These are phyloP conservation scores for Saimiri boliviensis DNA, from an alignment of 2,113 vertebrate species.

Conservation along the genomic window DNA sequence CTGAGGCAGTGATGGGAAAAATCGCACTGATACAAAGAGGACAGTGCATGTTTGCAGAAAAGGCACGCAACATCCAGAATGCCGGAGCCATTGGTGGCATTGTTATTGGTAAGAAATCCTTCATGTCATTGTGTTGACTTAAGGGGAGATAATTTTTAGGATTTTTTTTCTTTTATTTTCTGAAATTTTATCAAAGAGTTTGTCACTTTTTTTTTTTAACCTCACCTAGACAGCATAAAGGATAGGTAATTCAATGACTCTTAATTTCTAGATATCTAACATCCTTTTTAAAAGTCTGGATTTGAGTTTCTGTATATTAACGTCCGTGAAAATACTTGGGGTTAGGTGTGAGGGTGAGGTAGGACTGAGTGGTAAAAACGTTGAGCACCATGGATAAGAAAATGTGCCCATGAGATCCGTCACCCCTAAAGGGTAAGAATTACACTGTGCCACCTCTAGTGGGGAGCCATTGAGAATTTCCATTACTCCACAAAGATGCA, in stretches of 20 bases:
- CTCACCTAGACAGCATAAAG: not conserved
- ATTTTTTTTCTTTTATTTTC: not conserved
- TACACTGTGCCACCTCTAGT: not conserved
- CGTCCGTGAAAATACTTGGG: not conserved
- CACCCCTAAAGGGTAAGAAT: not conserved
- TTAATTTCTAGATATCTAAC: not conserved
- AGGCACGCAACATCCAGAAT: conserved; percentile 96
- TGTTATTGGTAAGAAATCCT: conserved; percentile 92
- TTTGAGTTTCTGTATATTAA: not conserved
- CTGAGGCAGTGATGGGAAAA: conserved; percentile 91
- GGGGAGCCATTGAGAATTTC: not conserved
- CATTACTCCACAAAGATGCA: not conserved
- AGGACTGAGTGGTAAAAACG: not conserved
- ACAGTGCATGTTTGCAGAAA: conserved; percentile 99
- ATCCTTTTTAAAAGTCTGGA: not conserved
- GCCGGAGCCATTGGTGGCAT: conserved; percentile 97
- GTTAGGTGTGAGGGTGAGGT: not conserved
- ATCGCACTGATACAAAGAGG: conserved; percentile 97
- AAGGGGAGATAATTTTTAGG: not conserved
- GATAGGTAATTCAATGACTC: not conserved
- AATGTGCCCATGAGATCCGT: not conserved
- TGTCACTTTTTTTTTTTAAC: conserved; percentile 9
- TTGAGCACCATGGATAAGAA: not conserved
- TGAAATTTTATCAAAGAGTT: not conserved
- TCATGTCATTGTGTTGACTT: not conserved